These are phyloP conservation scores for Zophobas morio DNA, from an alignment of 1,140 invertebrate genomes.

Conservation along the genomic window DNA sequence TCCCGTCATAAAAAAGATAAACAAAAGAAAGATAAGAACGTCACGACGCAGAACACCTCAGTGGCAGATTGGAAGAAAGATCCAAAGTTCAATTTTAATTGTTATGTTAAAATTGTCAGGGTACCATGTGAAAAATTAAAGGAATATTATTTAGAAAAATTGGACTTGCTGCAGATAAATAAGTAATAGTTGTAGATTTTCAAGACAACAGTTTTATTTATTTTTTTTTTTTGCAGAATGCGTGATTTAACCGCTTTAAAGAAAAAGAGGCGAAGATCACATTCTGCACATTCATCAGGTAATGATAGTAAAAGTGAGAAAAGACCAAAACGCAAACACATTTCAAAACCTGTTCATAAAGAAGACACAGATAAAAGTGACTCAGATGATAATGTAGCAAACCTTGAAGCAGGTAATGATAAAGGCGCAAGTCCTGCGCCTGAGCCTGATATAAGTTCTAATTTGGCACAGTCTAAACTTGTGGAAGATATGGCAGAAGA, in stretches of 20 bases:
- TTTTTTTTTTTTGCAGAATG: conserved; percentile 35
- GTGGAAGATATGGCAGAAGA: too few relatives aligned
- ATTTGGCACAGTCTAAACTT: too few relatives aligned
- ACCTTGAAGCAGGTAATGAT: background rate
- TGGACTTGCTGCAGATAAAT: conserved; percentile 55
- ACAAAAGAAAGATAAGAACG: conserved; percentile 28
- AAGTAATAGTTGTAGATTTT: conserved; percentile 51
- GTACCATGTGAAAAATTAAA: conserved; percentile 56
- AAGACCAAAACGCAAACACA: background rate
- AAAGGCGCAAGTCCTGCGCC: conserved; percentile 11
- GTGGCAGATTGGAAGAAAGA: conserved; percentile 51
- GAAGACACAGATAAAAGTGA: background rate
- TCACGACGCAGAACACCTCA: conserved; percentile 7
- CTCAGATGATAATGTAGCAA: background rate
- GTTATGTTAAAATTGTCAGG: conserved; percentile 54
- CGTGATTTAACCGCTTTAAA: conserved; percentile 29
- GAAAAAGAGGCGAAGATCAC: conserved; percentile 3
- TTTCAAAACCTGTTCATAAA: background rate
- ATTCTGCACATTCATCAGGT: conserved; percentile 20
- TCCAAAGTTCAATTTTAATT: conserved; percentile 52
- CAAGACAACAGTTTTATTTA: too few relatives aligned
- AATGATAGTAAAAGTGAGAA: background rate
- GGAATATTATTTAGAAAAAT: conserved; percentile 53
- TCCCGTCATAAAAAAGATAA: conserved; percentile 33
- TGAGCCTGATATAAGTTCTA: conserved; percentile 2